Percentiles rank a stretch among this genome's conserved stretches.
Evolutionary conservation across 2,113 vertebrate genomes (phyloP).

Genomic region (Poeciliopsis retropinna): DNA sequence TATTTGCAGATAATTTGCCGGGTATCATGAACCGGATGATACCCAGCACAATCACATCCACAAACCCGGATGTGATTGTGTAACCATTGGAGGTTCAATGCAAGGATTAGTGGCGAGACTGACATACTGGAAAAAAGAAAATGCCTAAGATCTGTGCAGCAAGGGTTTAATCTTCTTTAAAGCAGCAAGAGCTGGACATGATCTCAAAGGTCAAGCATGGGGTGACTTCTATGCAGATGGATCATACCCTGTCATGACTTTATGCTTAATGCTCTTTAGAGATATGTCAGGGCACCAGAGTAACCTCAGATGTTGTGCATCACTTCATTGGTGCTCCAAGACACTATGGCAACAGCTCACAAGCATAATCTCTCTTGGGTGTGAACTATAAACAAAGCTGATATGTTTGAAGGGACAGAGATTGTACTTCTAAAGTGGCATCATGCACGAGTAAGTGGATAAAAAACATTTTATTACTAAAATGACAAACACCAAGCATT

Average conservation of each 20-base stretch:
- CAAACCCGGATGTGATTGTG: constrained; percentile 43
- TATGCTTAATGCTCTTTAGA: constrained; percentile 20
- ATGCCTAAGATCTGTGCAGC: constrained; percentile 6
- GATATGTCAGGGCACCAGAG: constrained; percentile 34
- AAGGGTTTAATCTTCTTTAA: constrained; percentile 1
- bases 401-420: constrained; percentile 56
- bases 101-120: constrained; percentile 50
- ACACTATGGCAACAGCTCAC: constrained; percentile 61
- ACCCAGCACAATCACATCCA: no score
- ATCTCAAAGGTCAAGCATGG: constrained; percentile 16
- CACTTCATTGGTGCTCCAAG: constrained; percentile 45
- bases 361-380: constrained; percentile 51
- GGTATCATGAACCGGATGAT: constrained; percentile 40
- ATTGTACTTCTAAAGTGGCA: constrained; percentile 52
- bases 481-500: constrained; percentile 32
- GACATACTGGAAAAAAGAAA: constrained; percentile 8
- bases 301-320: constrained; percentile 53
- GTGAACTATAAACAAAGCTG: constrained; percentile 60
- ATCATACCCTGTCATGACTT: constrained; percentile 41
- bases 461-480: constrained; percentile 43
- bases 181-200: constrained; percentile 8
- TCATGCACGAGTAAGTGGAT: constrained; percentile 36
- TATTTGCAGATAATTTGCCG: constrained; percentile 50
- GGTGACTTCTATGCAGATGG: constrained; percentile 54
- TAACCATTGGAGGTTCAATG: constrained; percentile 55